These are phyloP conservation scores for Propithecus perrieri DNA, from an alignment of 2,797 vertebrate species.

Conservation along the genomic window DNA sequence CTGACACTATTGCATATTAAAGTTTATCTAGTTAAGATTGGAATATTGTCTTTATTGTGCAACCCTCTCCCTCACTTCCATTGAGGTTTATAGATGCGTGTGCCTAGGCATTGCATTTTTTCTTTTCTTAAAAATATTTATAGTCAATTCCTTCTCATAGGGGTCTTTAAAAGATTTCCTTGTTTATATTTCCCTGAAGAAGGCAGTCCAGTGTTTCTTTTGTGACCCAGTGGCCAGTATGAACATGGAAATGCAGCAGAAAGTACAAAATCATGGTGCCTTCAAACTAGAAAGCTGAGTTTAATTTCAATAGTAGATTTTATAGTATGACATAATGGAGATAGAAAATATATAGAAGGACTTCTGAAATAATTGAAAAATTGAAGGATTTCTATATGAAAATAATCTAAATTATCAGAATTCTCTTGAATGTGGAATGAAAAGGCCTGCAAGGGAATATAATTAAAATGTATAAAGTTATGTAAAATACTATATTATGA, in stretches of 20 bases:
- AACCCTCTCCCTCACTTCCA: neutral
- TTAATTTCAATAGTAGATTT: neutral
- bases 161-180: conserved; percentile 25
- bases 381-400: neutral
- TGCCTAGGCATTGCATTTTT: conserved; percentile 14
- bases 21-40: neutral
- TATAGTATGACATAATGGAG: neutral
- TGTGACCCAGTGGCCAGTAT: neutral
- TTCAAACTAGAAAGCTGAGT: neutral
- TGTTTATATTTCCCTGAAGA: conserved; percentile 26
- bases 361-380: neutral
- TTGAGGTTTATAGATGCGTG: neutral
- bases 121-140: conserved; percentile 32
- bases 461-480: neutral
- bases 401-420: neutral
- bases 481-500: neutral
- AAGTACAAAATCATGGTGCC: neutral
- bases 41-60: neutral
- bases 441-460: neutral
- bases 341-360: neutral
- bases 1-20: neutral
- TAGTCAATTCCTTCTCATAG: neutral
- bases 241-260: neutral
- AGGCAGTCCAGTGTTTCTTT: neutral
- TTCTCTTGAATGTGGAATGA: neutral